Base-by-base conservation (phyloP, 2,888 invertebrate species). In the Leptinotarsa juncta region DNA sequence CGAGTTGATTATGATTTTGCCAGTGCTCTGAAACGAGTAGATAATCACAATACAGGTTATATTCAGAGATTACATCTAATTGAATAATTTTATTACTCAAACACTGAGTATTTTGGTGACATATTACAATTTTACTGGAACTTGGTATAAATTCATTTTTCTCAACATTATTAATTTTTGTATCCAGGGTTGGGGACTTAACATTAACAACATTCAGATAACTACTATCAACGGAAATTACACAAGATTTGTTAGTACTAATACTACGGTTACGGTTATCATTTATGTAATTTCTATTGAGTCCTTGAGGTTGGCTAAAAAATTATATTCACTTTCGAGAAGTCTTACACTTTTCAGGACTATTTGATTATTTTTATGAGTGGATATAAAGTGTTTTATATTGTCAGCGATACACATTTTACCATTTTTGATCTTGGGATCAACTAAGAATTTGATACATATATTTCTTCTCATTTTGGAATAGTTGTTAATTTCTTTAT, bases 351-450 rank as follows among this genome's bases (percentile, higher is more conserved):
- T 65, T 65, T 32, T 65, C 65, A 65, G 65, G 65, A 65, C 65
- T 65, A 65, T 65, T 65, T 65, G 65, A 42, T 42, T 42, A 65
- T 65, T 42, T 65, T 65, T 32, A 65, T 65, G 65, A 65, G 65
- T 65, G 65, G 32, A 65, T 65, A 65, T 65, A 65, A 65, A 32
- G 65, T 65, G 65, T 65, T 18, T 65, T 65, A 65, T 18, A 65
- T 65, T 65, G 2, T 65, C 65, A 32, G 65, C 65, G 10, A 32
- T 65, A 10, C 65, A 65, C 65, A 32, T 65, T 65, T 65, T 65
- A 65, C 65, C 65, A 42, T 65, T 65, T 48, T 65, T 65, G 65
- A 65, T 65, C 48, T 65, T 65, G 65, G 49, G 65, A 49, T 65
- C 65, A 65, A 42, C 65, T 65, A 65, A 65, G 65, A 65, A 65